These are phyloP conservation scores for Crotalus viridis DNA, from an alignment of 2,113 vertebrate genomes.

Conservation along the genomic window DNA sequence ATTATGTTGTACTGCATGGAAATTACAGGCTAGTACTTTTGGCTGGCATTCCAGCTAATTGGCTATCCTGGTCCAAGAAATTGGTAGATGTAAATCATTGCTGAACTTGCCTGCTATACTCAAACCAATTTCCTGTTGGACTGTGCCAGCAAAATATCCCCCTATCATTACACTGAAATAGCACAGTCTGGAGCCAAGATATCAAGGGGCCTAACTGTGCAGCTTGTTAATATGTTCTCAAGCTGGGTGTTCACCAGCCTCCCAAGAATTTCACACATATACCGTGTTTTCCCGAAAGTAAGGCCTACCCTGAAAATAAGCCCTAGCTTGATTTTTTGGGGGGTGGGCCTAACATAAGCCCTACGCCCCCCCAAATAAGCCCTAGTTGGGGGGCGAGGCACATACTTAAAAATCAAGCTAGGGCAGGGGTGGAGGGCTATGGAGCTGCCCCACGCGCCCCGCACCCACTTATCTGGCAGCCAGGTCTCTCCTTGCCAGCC, in stretches of 20 bases:
- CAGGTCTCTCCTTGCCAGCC: no score
- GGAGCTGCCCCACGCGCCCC: no score
- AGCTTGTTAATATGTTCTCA: neutral
- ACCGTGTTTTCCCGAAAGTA: no score
- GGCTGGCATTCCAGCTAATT: neutral
- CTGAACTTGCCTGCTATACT: neutral
- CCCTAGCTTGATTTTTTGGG: no score
- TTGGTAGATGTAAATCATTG: neutral
- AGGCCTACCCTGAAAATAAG: no score
- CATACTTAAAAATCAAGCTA: no score
- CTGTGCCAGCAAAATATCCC: neutral
- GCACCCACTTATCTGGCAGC: no score
- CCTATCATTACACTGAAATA: neutral
- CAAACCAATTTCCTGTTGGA: neutral
- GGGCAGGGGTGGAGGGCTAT: accelerated
- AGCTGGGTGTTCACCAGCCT: neutral
- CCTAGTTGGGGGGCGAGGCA: no score
- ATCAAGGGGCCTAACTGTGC: neutral
- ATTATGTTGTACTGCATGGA: neutral
- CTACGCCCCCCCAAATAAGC: no score
- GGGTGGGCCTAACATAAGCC: no score
- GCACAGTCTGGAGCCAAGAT: neutral
- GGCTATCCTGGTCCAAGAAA: neutral
- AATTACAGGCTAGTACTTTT: neutral
- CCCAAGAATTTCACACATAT: neutral